These are phyloP conservation scores for Clarias platycephalus DNA, from an alignment of 2,797 vertebrate species.

Conservation along the genomic window DNA sequence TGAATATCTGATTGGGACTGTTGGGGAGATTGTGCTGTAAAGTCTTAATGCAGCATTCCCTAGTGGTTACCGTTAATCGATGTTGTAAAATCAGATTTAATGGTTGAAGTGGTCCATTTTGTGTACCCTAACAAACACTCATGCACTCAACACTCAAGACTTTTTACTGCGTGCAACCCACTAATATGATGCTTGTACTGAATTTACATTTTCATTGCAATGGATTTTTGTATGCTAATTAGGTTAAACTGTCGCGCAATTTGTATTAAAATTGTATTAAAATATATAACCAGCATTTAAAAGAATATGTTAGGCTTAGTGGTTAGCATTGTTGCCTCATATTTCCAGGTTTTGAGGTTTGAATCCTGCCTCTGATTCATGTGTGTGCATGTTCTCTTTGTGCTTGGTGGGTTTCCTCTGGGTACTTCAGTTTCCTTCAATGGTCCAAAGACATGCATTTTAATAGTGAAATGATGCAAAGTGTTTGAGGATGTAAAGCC, in stretches of 20 bases:
- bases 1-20: constrained; percentile 20
- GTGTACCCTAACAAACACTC: background rate
- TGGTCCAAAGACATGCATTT: background rate
- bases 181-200: constrained; percentile 14
- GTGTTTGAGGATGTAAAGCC: background rate
- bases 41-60: constrained; percentile 5
- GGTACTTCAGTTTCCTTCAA: no score
- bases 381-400: no score
- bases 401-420: no score
- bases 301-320: no score
- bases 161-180: background rate
- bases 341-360: no score
- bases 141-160: background rate
- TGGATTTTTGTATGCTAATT: constrained; percentile 3
- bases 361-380: no score
- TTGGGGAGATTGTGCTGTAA: background rate
- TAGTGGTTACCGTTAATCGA: background rate
- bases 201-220: constrained; percentile 12
- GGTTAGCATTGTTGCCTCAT: no score
- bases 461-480: background rate
- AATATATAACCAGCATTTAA: background rate
- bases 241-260: background rate
- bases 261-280: background rate
- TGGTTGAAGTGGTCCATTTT: background rate
- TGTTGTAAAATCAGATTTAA: constrained; percentile 12